Percentiles rank a stretch among this genome's conserved stretches.
These are phyloP conservation scores for Rhadinocentrus ornatus DNA, from an alignment of 2,797 vertebrate genomes.

Conservation along the genomic window DNA sequence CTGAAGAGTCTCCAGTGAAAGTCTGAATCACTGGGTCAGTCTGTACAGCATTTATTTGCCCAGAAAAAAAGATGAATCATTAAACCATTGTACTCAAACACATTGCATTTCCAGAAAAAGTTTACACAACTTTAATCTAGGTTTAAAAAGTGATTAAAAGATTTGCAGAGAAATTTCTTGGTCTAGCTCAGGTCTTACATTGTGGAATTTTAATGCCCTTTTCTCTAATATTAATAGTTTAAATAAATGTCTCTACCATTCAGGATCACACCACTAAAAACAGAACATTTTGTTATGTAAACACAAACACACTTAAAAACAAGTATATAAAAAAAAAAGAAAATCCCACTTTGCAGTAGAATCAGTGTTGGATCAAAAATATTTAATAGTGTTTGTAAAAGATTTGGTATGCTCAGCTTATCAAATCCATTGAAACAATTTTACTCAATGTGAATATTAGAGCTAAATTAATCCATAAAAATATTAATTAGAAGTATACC, in stretches of 20 bases:
- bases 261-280: neutral
- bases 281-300: neutral
- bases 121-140: constrained; percentile 25
- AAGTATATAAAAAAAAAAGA: neutral
- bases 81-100: neutral
- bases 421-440: neutral
- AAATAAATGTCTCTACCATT: neutral
- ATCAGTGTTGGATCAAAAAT: neutral
- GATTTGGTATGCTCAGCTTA: neutral
- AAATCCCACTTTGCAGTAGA: neutral
- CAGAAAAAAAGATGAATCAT: constrained; percentile 36
- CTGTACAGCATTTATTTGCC: neutral
- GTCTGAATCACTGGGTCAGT: constrained; percentile 48
- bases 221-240: neutral
- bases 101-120: constrained; percentile 11
- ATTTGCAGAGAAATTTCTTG: constrained; percentile 12
- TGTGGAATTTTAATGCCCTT: constrained; percentile 29
- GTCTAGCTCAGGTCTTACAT: neutral
- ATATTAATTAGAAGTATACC: neutral
- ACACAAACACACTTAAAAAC: neutral
- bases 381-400: neutral
- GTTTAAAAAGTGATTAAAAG: constrained; percentile 44
- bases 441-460: neutral
- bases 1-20: constrained; percentile 17
- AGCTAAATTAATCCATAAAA: neutral